Percentiles rank a stretch among this genome's conserved stretches.
Conservation (phyloP, 1,140 invertebrate species). For the Papilio helenus region DNA sequence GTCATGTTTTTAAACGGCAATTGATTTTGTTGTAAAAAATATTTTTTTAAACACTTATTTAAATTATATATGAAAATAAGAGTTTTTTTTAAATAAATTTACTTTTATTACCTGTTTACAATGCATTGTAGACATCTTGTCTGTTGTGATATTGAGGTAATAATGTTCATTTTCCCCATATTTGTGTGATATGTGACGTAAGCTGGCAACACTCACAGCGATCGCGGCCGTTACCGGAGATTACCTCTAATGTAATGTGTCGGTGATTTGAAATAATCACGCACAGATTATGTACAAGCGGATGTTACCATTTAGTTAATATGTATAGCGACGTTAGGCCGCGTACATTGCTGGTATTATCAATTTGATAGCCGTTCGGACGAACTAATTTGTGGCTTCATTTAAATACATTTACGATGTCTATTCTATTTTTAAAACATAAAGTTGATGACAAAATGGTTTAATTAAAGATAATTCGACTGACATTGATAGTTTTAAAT, state of each 20-base stretch:
- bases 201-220: conserved; percentile 67
- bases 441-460: not conserved
- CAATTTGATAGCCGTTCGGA: conserved; percentile 7
- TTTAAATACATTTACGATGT: not conserved
- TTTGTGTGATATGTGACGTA: conserved; percentile 53
- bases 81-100: too few species aligned
- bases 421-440: conserved; percentile 14
- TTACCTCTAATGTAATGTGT: conserved; percentile 80
- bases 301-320: conserved; percentile 71
- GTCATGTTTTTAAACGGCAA: too few species aligned
- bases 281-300: conserved; percentile 65
- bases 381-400: conserved; percentile 11
- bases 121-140: too few species aligned
- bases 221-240: conserved; percentile 72
- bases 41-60: too few species aligned
- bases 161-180: conserved; percentile 47
- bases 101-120: too few species aligned
- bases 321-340: conserved; percentile 48
- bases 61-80: too few species aligned
- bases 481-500: not conserved
- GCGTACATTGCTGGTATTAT: conserved; percentile 6
- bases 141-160: too few species aligned
- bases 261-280: conserved; percentile 81
- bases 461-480: not conserved
- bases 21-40: too few species aligned